A percentile compares a stretch with the other conserved stretches of the same genome.
Conservation (phyloP, 2,113 vertebrate species). For the Myrmophylax atrothorax region DNA sequence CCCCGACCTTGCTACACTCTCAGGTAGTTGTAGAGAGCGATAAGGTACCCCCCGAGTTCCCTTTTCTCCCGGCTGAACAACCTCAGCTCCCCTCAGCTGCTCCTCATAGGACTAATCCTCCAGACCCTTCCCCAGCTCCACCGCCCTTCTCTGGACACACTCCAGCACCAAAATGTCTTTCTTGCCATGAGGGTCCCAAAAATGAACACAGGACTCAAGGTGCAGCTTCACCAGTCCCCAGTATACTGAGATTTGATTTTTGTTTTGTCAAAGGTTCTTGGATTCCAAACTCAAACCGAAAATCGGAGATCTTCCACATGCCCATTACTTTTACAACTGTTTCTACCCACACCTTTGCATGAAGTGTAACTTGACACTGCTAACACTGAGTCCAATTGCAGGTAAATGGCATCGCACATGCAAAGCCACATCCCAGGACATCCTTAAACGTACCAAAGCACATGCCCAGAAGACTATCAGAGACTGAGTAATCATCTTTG, state of each 20-base stretch:
- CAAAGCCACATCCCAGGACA: not conserved
- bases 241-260: not conserved
- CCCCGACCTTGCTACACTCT: not conserved
- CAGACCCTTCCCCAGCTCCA: not conserved
- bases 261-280: not conserved
- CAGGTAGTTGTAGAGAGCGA: fast-evolving
- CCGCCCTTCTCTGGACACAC: not conserved
- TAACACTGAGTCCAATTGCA: not conserved
- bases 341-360: not conserved
- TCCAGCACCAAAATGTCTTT: not conserved
- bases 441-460: not conserved
- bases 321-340: not conserved
- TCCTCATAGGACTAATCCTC: not conserved
- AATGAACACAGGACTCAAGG: not conserved
- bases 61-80: not conserved
- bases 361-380: not conserved
- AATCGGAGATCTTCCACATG: not conserved
- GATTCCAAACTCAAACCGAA: not conserved
- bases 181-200: not conserved
- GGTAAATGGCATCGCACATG: not conserved
- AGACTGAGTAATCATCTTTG: not conserved
- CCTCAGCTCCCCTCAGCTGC: not conserved
- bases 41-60: not conserved
- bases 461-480: not conserved
- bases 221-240: fast-evolving